phyloP scores from a whole-genome alignment of 1,140 invertebrate genomes.

The Augochlora pura region DNA sequence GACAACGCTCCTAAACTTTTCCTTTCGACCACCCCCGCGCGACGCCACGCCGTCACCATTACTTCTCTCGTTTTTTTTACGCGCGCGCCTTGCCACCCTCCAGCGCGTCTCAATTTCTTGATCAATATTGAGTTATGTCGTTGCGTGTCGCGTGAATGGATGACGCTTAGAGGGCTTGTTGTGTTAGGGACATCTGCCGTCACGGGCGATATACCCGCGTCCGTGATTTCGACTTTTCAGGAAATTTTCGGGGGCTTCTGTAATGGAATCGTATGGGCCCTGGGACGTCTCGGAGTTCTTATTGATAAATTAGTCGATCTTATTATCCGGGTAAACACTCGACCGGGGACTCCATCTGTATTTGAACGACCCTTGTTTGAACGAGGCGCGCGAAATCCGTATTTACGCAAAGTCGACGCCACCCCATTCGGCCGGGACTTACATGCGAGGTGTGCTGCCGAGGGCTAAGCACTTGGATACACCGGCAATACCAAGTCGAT shows the following conservation, averaged over 20 bases:
- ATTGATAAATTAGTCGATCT: constrained; percentile 78
- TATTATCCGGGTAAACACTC: constrained; percentile 76
- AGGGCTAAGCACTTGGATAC: constrained; percentile 73
- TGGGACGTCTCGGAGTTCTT: constrained; percentile 24
- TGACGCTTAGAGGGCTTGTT: background rate
- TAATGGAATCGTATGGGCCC: background rate
- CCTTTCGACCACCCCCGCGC: background rate
- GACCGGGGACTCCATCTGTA: constrained; percentile 78
- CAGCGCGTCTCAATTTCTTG: constrained; percentile 34
- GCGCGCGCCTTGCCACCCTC: background rate
- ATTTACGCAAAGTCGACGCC: constrained; percentile 77
- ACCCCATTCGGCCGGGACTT: constrained; percentile 69
- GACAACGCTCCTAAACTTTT: constrained; percentile 51
- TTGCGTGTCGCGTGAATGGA: background rate
- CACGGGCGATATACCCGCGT: too few relatives aligned
- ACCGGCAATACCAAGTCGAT: constrained; percentile 56
- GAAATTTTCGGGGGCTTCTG: too few relatives aligned
- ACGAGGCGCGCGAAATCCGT: constrained; percentile 78
- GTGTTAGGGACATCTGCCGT: background rate
- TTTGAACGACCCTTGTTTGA: constrained; percentile 78
- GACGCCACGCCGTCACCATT: constrained; percentile 11
- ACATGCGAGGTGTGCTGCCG: constrained; percentile 48
- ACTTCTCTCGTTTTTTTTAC: constrained; percentile 29
- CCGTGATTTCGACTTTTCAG: too few relatives aligned
- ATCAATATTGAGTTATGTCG: constrained; percentile 33